phyloP scores from a whole-genome alignment of 2,797 vertebrate genomes.

The Coracias cyanogaster region DNA sequence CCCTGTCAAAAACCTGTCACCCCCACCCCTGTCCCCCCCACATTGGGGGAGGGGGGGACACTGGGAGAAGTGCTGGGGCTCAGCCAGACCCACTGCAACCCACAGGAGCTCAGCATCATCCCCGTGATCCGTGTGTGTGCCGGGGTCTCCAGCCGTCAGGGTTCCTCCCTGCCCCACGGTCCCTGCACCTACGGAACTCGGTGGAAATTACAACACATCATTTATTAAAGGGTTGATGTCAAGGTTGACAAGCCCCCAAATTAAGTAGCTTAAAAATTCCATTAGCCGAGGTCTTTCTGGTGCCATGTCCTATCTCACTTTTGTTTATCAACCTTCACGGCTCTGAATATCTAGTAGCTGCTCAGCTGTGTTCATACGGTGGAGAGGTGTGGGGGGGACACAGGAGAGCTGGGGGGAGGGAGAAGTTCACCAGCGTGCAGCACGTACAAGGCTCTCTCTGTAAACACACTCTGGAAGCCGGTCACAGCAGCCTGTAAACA shows the following conservation, averaged over 20 bases:
- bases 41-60: not conserved
- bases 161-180: not conserved
- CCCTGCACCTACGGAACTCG: not conserved
- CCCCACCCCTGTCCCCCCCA: not conserved
- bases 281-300: conserved; percentile 70
- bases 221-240: conserved; percentile 62
- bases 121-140: accelerated
- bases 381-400: not conserved
- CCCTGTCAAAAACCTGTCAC: not conserved
- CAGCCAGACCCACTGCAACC: not conserved
- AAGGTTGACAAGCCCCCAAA: conserved; percentile 61
- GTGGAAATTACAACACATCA: conserved; percentile 39
- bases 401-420: not conserved
- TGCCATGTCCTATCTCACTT: conserved; percentile 69
- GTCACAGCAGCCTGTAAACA: not conserved
- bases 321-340: conserved; percentile 76
- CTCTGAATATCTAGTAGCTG: conserved; percentile 62
- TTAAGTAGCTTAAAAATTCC: conserved; percentile 75
- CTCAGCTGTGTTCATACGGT: conserved; percentile 54
- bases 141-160: not conserved
- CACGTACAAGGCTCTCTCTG: not conserved
- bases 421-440: not conserved
- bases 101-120: not conserved
- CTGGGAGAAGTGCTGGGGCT: not conserved
- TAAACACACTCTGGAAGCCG: not conserved